Evolutionary conservation across 2,888 invertebrate genomes (phyloP), one percentile per base, ranked within the genome.

Genomic region (Mesochorus sp.): DNA sequence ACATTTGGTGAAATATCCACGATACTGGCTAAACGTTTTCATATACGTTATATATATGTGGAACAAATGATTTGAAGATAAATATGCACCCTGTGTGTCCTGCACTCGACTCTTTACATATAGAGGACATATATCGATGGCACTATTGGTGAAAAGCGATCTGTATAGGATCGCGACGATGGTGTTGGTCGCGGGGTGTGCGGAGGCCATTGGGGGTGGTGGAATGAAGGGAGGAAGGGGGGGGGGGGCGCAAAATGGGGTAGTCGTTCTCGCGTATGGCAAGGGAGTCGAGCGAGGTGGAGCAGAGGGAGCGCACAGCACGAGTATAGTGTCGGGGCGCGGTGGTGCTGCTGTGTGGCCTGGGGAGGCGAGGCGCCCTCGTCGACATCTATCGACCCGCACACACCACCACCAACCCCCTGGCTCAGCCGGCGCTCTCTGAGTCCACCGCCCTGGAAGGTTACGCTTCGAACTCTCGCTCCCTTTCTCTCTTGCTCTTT

Each of bases 301-400:
- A 44, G 49, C 17, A 37, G 66, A 26, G 14, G 12, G 37, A 64
- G 53, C 51, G 71, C 51, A 37, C n/a, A 66, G 71, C 39, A 59
- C 55, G 81, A 82, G 82, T 80, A 83, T 82, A 82, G 82, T 80
- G 82, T 82, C 80, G 84, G 83, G 84, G 83, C 80, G 82, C n/a
- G n/a, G 81, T 84, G 82, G 83, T 84, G 83, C 84, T 59, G 82
- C 82, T 80, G 79, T n/a, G n/a, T 77, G 80, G 85, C 84, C 57
- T 84, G 84, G 87, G 87, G 84, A 77, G 83, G 81, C 81, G 82
- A 84, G 81, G 78, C 81, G 80, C 70, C 31, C 83, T 83, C 85
- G 87, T 86, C 83, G 88, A 85, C 89, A 85, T 87, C 86, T 89
- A 89, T 89, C 88, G 89, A 89, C 89, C 89, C 85, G 88, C 73